These are phyloP conservation scores for Bradynema listronoti DNA, from an alignment of 1,140 invertebrate genomes.

Conservation along the genomic window DNA sequence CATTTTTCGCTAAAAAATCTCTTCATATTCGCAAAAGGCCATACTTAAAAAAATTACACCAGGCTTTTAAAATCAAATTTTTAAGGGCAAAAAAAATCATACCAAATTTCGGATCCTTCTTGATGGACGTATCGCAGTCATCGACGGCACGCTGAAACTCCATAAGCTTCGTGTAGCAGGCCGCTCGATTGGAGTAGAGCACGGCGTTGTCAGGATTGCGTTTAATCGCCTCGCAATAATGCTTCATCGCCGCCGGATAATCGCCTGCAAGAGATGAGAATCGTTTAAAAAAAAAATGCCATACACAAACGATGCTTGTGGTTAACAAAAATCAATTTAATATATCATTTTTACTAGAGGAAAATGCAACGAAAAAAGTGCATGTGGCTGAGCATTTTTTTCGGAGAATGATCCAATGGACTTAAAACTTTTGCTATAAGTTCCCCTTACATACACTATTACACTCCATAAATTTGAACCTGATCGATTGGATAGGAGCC, in stretches of 20 bases:
- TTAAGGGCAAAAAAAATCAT: slow-evolving; percentile 13
- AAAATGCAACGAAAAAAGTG: too few relatives aligned
- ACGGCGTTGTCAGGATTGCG: slow-evolving; percentile 94
- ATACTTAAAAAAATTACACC: slow-evolving; percentile 2
- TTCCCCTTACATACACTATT: too few relatives aligned
- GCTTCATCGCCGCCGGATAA: slow-evolving; percentile 85
- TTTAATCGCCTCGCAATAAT: slow-evolving; percentile 88
- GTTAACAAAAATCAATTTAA: too few relatives aligned
- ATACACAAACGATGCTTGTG: too few relatives aligned
- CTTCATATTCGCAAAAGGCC: too few relatives aligned
- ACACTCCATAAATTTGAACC: too few relatives aligned
- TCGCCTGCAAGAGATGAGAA: slow-evolving; percentile 64
- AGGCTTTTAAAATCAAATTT: neutral
- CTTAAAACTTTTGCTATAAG: too few relatives aligned
- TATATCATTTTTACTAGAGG: too few relatives aligned
- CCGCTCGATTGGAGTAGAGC: slow-evolving; percentile 81
- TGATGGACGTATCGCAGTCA: slow-evolving; percentile 90
- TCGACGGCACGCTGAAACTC: slow-evolving; percentile 93
- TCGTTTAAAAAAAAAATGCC: neutral
- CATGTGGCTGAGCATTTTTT: too few relatives aligned
- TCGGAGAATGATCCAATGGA: too few relatives aligned
- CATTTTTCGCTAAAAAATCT: too few relatives aligned
- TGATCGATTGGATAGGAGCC: too few relatives aligned
- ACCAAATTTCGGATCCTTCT: slow-evolving; percentile 85
- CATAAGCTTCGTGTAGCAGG: slow-evolving; percentile 67